Percentiles rank a stretch among this genome's conserved stretches.
phyloP scores from a whole-genome alignment of 2,113 vertebrate species.

The Blennius ocellaris region DNA sequence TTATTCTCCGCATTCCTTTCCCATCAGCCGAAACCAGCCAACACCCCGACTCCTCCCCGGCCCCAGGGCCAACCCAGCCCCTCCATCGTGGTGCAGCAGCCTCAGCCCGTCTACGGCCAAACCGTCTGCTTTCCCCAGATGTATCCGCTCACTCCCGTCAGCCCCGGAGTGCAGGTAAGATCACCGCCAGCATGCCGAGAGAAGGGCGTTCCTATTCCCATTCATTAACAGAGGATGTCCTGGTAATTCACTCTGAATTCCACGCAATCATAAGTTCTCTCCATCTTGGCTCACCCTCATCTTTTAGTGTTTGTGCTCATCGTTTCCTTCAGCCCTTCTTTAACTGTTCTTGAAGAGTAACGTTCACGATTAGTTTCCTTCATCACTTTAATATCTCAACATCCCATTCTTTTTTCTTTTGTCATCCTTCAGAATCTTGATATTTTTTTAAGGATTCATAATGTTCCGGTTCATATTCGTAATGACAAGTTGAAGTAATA shows the following conservation, averaged over 20 bases:
- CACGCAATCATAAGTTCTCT: too few species aligned
- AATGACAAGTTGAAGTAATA: neutral
- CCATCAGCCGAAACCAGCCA: slow-evolving; percentile 94
- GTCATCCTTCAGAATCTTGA: slow-evolving; percentile 6
- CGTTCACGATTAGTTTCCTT: neutral
- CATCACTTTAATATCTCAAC: neutral
- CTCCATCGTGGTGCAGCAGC: slow-evolving; percentile 96
- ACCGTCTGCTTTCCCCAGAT: slow-evolving; percentile 98
- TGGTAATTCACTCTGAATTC: neutral
- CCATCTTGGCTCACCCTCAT: too few species aligned
- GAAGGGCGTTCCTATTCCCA: neutral
- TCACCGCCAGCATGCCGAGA: neutral
- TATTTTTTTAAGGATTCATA: slow-evolving; percentile 5
- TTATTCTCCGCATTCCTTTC: neutral
- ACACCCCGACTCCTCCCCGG: slow-evolving; percentile 94
- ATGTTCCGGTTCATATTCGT: neutral
- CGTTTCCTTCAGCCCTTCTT: neutral
- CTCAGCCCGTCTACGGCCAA: slow-evolving; percentile 93
- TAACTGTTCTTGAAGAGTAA: neutral
- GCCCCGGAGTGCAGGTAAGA: slow-evolving; percentile 96
- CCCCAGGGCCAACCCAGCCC: slow-evolving; percentile 98
- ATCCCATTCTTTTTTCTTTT: neutral
- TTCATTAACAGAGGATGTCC: neutral
- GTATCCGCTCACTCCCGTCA: slow-evolving; percentile 96
- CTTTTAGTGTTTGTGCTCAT: too few species aligned